Evolutionary conservation across 2,888 invertebrate species (phyloP).

Genomic region (Erebia aethiops): DNA sequence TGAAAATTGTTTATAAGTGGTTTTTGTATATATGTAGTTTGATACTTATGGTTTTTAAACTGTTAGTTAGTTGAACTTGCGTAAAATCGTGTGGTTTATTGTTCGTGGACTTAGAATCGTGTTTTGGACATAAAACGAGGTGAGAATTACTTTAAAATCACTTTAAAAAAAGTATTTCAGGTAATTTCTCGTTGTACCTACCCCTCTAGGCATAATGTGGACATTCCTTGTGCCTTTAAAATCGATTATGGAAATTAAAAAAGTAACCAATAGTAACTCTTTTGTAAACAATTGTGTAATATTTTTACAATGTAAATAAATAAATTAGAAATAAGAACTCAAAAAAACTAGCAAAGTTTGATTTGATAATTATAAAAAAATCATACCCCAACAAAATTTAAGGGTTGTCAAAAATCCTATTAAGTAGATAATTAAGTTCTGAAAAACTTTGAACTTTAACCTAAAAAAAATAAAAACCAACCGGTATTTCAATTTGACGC

Average conservation of each 20-base stretch:
- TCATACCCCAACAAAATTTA: too few species aligned
- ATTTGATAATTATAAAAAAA: too few species aligned
- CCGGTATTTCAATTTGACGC: too few species aligned
- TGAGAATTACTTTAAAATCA: constrained; percentile 15
- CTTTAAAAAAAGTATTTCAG: not conserved
- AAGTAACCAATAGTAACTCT: constrained; percentile 35
- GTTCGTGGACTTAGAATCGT: constrained; percentile 20
- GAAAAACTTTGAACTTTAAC: too few species aligned
- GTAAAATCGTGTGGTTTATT: constrained; percentile 20
- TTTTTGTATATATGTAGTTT: constrained; percentile 30
- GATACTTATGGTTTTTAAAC: constrained; percentile 3
- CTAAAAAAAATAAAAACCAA: too few species aligned
- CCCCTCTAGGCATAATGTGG: not conserved
- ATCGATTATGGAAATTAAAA: constrained; percentile 18
- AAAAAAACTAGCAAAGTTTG: not conserved
- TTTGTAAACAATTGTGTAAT: constrained; percentile 25
- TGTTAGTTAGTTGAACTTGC: not conserved
- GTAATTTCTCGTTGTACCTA: not conserved
- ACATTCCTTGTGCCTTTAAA: not conserved
- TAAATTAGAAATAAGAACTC: not conserved
- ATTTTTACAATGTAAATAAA: not conserved
- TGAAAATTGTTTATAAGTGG: constrained; percentile 56
- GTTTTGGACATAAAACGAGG: constrained; percentile 34
- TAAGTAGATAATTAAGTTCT: too few species aligned
- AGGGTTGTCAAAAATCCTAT: too few species aligned